These are phyloP conservation scores for Promerops cafer DNA, from an alignment of 2,113 vertebrate genomes.

Conservation along the genomic window DNA sequence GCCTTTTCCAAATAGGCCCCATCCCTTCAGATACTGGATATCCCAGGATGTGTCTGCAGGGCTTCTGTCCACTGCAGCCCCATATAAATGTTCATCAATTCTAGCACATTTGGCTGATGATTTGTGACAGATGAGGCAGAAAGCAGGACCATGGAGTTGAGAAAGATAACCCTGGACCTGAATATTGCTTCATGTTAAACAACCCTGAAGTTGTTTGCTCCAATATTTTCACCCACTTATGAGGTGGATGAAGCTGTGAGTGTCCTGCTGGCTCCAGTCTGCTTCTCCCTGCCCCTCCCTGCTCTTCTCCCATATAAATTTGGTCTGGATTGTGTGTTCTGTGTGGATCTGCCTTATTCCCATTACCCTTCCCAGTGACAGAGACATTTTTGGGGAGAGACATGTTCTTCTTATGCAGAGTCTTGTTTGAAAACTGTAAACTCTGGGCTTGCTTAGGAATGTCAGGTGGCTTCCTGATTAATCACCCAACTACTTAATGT, in stretches of 20 bases:
- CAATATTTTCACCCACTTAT: background rate
- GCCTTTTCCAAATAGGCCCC: background rate
- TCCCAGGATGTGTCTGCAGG: background rate
- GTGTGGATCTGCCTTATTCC: background rate
- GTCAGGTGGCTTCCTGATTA: slow-evolving; percentile 30
- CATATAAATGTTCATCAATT: background rate
- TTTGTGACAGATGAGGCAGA: background rate
- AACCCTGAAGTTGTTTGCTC: background rate
- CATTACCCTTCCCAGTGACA: background rate
- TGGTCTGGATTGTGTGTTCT: fast-evolving
- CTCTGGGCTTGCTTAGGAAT: background rate
- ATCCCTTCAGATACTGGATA: background rate
- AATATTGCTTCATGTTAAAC: background rate
- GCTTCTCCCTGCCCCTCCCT: background rate
- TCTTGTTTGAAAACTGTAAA: background rate
- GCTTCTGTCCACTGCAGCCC: background rate
- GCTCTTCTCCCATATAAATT: background rate
- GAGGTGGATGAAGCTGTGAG: background rate
- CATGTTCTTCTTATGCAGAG: background rate
- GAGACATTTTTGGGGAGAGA: background rate
- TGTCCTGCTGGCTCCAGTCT: background rate
- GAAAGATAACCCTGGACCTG: background rate
- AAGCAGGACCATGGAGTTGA: background rate
- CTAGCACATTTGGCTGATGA: background rate
- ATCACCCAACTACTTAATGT: background rate